Conservation (phyloP, 1,140 invertebrate species). For the Lepidurus packardi region DNA sequence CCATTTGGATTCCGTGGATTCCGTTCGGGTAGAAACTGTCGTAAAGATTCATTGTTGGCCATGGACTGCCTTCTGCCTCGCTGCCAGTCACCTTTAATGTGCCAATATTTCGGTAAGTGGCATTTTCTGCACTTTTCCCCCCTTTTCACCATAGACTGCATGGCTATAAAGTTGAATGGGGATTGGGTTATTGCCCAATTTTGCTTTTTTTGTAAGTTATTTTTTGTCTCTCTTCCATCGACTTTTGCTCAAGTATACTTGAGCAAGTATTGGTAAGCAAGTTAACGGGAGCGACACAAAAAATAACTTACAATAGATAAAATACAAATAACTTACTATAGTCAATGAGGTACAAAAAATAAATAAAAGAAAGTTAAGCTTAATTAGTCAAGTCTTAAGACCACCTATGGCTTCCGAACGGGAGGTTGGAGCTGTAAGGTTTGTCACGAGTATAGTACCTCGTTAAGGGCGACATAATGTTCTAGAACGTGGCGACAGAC, state of each 20-base stretch:
- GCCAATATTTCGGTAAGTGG: conserved; percentile 8
- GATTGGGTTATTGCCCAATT: no score
- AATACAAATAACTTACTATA: background rate
- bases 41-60: conserved; percentile 6
- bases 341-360: background rate
- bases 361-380: background rate
- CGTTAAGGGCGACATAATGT: conserved; percentile 13
- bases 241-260: no score
- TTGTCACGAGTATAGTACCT: conserved; percentile 16
- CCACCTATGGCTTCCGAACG: background rate
- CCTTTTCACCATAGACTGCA: background rate
- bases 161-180: no score
- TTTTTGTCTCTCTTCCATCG: no score
- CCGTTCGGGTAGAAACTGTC: background rate
- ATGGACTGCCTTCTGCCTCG: conserved; percentile 6
- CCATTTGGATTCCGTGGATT: no score
- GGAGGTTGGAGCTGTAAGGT: background rate
- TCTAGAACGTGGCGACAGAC: background rate
- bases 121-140: background rate
- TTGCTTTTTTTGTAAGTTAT: no score
- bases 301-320: background rate
- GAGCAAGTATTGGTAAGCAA: no score
- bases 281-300: background rate
- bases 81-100: background rate
- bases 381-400: background rate